These are phyloP conservation scores for Anneissia japonica DNA, from an alignment of 35 echinoderm and acorn worm genomes.

Conservation along the genomic window DNA sequence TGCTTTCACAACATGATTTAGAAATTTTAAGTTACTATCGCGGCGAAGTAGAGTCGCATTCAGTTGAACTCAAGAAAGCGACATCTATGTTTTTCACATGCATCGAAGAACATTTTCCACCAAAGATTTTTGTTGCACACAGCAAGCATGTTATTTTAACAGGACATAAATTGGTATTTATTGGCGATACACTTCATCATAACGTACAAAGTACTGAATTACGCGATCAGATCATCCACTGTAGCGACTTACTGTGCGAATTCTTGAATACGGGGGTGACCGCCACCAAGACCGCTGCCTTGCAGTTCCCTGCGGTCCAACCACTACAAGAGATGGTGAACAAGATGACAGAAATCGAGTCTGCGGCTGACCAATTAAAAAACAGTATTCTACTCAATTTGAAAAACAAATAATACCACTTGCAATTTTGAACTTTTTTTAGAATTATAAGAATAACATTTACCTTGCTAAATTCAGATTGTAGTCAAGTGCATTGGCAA, in stretches of 20 bases:
- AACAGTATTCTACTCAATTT: slow-evolving; percentile 19
- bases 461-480: neutral
- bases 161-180: slow-evolving; percentile 94
- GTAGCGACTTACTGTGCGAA: slow-evolving; percentile 74
- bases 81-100: slow-evolving; percentile 82
- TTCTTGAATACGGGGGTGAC: slow-evolving; percentile 72
- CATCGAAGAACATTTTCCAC: slow-evolving; percentile 77
- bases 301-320: slow-evolving; percentile 81
- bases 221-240: slow-evolving; percentile 50
- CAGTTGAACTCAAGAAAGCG: slow-evolving; percentile 51
- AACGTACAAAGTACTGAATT: slow-evolving; percentile 60
- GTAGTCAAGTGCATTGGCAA: neutral
- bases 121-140: slow-evolving; percentile 94
- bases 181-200: slow-evolving; percentile 87
- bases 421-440: neutral
- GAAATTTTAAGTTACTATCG: slow-evolving; percentile 76
- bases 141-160: slow-evolving; percentile 92
- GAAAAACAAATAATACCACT: neutral
- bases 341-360: slow-evolving; percentile 75
- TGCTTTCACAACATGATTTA: slow-evolving; percentile 55
- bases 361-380: slow-evolving; percentile 75
- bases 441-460: neutral
- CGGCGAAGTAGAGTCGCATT: slow-evolving; percentile 52
- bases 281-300: slow-evolving; percentile 76
- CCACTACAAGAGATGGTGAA: slow-evolving; percentile 96